Evolutionary conservation across 1,140 invertebrate genomes (phyloP).

Genomic region (Drosophila repleta): DNA sequence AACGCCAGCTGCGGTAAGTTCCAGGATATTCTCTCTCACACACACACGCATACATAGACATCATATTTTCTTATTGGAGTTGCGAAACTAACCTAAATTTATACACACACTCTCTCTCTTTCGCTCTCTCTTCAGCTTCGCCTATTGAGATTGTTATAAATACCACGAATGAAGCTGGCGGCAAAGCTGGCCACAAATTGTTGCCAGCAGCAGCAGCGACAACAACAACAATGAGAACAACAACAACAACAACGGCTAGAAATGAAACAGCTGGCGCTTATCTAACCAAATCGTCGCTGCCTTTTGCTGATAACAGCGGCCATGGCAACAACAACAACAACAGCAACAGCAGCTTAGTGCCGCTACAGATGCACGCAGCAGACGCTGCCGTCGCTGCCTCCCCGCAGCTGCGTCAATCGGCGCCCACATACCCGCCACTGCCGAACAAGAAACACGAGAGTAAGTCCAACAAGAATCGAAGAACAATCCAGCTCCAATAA

Average conservation of each 20-base stretch:
- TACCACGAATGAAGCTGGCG: slow-evolving; percentile 44
- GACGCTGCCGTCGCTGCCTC: slow-evolving; percentile 34
- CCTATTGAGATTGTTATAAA: slow-evolving; percentile 62
- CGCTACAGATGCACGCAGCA: slow-evolving; percentile 29
- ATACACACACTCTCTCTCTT: slow-evolving; percentile 1
- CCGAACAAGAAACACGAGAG: slow-evolving; percentile 69
- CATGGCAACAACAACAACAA: slow-evolving; percentile 58
- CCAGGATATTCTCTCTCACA: slow-evolving; percentile 12
- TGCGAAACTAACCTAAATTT: slow-evolving; percentile 67
- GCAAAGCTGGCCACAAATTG: slow-evolving; percentile 39
- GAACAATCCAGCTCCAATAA: not conserved
- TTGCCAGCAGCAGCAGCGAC: slow-evolving; percentile 18
- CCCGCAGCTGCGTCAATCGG: slow-evolving; percentile 33
- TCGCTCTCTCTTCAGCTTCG: slow-evolving; percentile 43
- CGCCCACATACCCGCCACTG: slow-evolving; percentile 49
- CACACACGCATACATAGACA: too few species aligned
- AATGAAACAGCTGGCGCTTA: slow-evolving; percentile 75
- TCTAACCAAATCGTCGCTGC: slow-evolving; percentile 61
- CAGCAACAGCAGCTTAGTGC: slow-evolving; percentile 25
- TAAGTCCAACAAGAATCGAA: slow-evolving; percentile 44
- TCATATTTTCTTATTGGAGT: slow-evolving; percentile 17
- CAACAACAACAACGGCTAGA: slow-evolving; percentile 28
- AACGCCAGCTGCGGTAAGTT: slow-evolving; percentile 58
- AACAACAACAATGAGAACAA: slow-evolving; percentile 19
- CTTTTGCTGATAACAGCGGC: slow-evolving; percentile 66